Conservation (phyloP, 2,113 vertebrate genomes). For the Colossoma macropomum region DNA sequence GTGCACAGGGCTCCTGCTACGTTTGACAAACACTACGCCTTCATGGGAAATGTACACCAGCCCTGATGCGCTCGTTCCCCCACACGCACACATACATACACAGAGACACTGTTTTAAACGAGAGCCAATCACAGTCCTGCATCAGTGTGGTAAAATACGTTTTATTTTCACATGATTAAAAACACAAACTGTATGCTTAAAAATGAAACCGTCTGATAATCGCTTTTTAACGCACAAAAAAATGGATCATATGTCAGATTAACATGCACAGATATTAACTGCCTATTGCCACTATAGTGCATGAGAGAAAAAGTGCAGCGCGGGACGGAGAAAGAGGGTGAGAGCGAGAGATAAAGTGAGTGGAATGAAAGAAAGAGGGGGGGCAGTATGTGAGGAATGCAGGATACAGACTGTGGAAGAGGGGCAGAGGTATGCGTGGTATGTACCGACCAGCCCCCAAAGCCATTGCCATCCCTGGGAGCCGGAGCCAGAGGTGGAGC, state of each 20-base stretch:
- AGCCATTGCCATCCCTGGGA: conserved; percentile 52
- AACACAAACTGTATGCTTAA: too few species aligned
- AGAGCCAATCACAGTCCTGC: background rate
- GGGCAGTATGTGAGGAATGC: conserved; percentile 55
- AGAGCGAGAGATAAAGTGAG: conserved; percentile 9
- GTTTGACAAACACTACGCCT: conserved; percentile 47
- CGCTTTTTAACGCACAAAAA: background rate
- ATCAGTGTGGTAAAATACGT: background rate
- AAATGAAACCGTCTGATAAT: background rate
- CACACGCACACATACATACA: background rate
- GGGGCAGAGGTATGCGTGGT: conserved; percentile 52
- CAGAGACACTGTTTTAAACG: too few species aligned
- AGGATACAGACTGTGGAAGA: conserved; percentile 51
- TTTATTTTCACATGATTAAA: background rate
- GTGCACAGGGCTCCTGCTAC: conserved; percentile 21
- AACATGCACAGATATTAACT: background rate
- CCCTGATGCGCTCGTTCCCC: conserved; percentile 1
- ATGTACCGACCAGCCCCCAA: conserved; percentile 52
- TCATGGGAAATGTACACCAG: conserved; percentile 55
- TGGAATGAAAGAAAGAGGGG: background rate
- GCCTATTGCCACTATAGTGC: background rate
- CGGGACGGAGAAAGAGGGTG: background rate
- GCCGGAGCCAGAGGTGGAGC: conserved; percentile 25
- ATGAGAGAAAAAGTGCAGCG: background rate
- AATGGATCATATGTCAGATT: background rate